Percentiles rank a stretch among this genome's conserved stretches.
Evolutionary conservation across 2,113 vertebrate species (phyloP).

Genomic region (Engystomops pustulosus): DNA sequence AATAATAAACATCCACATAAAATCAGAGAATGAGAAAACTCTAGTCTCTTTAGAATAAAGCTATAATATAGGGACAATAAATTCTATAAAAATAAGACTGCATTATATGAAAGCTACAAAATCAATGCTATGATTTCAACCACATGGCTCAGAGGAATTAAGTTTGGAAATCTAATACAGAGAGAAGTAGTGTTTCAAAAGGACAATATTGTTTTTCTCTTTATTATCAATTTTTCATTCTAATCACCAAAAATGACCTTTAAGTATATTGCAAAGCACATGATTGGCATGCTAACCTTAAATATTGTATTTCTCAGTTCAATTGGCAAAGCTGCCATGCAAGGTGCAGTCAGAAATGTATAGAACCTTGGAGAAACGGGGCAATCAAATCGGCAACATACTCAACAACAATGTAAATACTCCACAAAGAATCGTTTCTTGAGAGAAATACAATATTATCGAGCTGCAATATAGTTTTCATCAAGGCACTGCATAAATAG

Average conservation of each 20-base stretch:
- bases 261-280: conserved; percentile 33
- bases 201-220: conserved; percentile 32
- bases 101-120: conserved; percentile 36
- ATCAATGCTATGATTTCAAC: conserved; percentile 50
- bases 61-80: conserved; percentile 12
- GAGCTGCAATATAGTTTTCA: conserved; percentile 55
- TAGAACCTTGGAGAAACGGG: conserved; percentile 9
- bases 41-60: conserved; percentile 26
- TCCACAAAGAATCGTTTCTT: conserved; percentile 52
- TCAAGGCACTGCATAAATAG: conserved; percentile 54
- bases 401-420: conserved; percentile 37
- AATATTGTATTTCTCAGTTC: conserved; percentile 45
- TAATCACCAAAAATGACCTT: conserved; percentile 52
- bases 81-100: background rate
- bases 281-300: conserved; percentile 39
- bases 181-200: background rate
- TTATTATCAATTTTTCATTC: conserved; percentile 47
- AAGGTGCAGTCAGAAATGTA: conserved; percentile 22
- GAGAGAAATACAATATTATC: conserved; percentile 55
- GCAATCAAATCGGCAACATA: conserved; percentile 42
- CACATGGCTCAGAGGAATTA: conserved; percentile 40
- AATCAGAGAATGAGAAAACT: background rate
- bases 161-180: conserved; percentile 20
- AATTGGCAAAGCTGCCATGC: conserved; percentile 36
- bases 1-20: conserved; percentile 1